Conservation (phyloP, 2,888 invertebrate genomes). For the Metallyticus violacea region DNA sequence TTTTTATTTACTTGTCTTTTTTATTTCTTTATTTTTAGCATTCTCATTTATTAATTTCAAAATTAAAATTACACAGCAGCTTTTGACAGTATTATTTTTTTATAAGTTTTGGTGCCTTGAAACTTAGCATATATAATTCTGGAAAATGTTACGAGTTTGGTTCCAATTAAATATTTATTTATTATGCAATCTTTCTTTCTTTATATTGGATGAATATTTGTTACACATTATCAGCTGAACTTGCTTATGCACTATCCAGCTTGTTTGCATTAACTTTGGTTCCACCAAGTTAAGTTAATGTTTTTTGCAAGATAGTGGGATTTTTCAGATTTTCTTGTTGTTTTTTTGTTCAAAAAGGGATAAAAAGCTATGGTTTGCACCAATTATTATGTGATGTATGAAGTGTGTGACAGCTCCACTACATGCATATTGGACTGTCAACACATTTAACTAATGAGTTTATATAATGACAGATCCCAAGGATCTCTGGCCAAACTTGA, state of each 20-base stretch:
- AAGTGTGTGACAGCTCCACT: not conserved
- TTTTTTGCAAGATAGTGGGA: not conserved
- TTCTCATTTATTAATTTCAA: not conserved
- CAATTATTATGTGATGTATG: not conserved
- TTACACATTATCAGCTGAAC: not conserved
- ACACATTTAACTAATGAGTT: not conserved
- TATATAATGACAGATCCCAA: slow-evolving; percentile 65
- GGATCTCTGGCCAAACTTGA: slow-evolving; percentile 91
- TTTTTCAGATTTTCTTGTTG: not conserved
- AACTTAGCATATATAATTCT: not conserved
- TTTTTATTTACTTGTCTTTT: slow-evolving; percentile 19
- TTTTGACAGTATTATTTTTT: not conserved
- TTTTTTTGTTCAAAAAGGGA: not conserved
- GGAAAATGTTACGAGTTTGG: too few species aligned
- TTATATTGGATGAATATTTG: not conserved
- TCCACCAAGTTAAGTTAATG: not conserved
- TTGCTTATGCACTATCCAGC: not conserved
- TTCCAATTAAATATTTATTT: not conserved
- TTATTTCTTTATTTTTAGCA: slow-evolving; percentile 5
- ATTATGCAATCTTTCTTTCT: not conserved
- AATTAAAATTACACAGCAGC: not conserved
- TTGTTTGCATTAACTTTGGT: not conserved
- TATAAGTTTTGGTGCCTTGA: not conserved
- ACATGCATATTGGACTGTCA: not conserved
- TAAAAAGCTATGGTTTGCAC: not conserved